These are phyloP conservation scores for Sinotaia quadrata DNA, from an alignment of 2,888 invertebrate species.

Conservation along the genomic window DNA sequence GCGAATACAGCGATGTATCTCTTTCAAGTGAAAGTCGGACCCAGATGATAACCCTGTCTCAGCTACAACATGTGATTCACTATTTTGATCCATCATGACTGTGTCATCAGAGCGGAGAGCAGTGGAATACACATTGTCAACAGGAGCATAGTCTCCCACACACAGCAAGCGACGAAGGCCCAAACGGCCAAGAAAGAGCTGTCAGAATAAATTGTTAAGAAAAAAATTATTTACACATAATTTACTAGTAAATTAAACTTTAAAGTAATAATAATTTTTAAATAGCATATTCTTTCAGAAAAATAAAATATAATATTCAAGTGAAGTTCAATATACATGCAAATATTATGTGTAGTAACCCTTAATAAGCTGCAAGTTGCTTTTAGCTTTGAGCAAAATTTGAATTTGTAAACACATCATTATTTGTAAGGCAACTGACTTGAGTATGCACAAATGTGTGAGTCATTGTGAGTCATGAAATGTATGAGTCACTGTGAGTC, in stretches of 20 bases:
- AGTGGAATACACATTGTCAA: slow-evolving; percentile 36
- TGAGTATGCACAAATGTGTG: too few relatives aligned
- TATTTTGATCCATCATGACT: background rate
- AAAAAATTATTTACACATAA: background rate
- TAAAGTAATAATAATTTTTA: background rate
- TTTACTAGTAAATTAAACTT: background rate
- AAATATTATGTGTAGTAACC: too few relatives aligned
- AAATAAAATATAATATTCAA: too few relatives aligned
- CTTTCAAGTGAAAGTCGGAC: slow-evolving; percentile 14
- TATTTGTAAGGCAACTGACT: too few relatives aligned
- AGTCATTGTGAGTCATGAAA: too few relatives aligned
- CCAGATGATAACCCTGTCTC: background rate
- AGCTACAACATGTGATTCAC: background rate
- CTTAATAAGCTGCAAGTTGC: too few relatives aligned
- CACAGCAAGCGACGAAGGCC: slow-evolving; percentile 39
- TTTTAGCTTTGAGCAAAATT: too few relatives aligned
- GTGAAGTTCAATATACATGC: too few relatives aligned
- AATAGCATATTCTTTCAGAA: too few relatives aligned
- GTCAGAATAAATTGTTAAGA: background rate
- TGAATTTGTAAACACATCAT: too few relatives aligned
- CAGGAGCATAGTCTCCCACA: slow-evolving; percentile 36
- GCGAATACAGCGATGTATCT: slow-evolving; percentile 31
- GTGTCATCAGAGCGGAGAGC: slow-evolving; percentile 17
- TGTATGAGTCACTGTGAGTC: too few relatives aligned
- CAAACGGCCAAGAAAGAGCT: slow-evolving; percentile 37